phyloP scores from a whole-genome alignment of 1,140 invertebrate species.

The Pseudomyrmex pallidus region DNA sequence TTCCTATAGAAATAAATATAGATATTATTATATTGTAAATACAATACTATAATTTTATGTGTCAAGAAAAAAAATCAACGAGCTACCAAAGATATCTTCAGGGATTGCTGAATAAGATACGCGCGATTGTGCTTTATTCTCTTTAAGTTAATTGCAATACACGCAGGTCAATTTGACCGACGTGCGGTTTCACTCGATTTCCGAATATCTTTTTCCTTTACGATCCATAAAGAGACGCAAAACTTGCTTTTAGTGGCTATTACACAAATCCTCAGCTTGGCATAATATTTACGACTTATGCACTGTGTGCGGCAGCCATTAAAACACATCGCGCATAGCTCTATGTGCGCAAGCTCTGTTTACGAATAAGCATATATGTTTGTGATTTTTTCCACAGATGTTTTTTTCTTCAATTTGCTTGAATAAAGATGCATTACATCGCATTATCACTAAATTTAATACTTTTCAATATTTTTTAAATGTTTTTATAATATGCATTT shows the following conservation, averaged over 20 bases:
- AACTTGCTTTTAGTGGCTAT: constrained; percentile 75
- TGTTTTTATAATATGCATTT: neutral
- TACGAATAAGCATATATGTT: constrained; percentile 47
- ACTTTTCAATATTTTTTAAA: neutral
- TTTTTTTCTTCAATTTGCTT: neutral
- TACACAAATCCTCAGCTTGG: constrained; percentile 68
- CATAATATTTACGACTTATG: constrained; percentile 73
- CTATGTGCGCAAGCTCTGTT: constrained; percentile 42
- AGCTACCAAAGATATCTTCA: neutral
- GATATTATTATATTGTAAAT: too few species aligned
- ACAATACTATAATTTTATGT: too few species aligned
- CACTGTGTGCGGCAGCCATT: constrained; percentile 72
- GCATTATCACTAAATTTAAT: neutral
- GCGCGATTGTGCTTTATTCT: constrained; percentile 46
- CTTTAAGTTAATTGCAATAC: constrained; percentile 58
- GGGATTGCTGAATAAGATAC: neutral
- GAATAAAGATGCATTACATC: neutral
- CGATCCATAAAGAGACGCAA: constrained; percentile 69
- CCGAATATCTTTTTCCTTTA: constrained; percentile 72
- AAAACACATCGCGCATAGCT: constrained; percentile 65
- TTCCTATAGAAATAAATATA: too few species aligned
- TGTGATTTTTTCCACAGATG: neutral
- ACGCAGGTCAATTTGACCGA: constrained; percentile 34
- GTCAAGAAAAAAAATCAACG: neutral
- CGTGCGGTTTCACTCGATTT: constrained; percentile 50